Base-by-base conservation (phyloP, 1,140 invertebrate species). In the Panagrolaimus sp. region DNA sequence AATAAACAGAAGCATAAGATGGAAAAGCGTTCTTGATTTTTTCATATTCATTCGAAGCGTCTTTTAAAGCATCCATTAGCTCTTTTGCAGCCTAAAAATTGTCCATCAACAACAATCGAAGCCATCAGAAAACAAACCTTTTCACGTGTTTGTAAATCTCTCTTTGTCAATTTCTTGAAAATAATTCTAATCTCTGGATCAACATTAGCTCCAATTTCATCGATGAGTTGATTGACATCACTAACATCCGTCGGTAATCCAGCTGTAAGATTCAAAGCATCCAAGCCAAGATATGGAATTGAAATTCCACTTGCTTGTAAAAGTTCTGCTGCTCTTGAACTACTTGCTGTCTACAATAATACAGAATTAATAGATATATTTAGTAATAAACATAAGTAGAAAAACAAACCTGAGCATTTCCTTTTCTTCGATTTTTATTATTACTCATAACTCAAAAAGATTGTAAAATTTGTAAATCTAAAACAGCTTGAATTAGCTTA, bases 131-230 rank as follows among this genome's bases (percentile, higher is more conserved):
- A 68, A 9, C 13, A n/a, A n/a, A 77, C 74, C 64, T 75, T 75
- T 67, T 75, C 74, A 7, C 74, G 64, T 7, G 74, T 75, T 25
- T 62, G 38, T n/a, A 74, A 13, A 43, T 75, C 74, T 43, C 63
- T 62, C 62, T 75, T 75, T 16, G 64, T 45, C 16, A 77, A 45
- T 48, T 75, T 75, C 42, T 67, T 72, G 57, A 75, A 75, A 25
- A 75, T 43, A 23, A 75, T 71, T 8, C 70, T 64, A 27, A 77
- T 11, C 51, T 75, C 71, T 11, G 74, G 66, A 8, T 73, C 74
- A 14, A 75, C 62, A 63, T 77, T 44, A 8, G 43, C 65, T 38
- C 38, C 67, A 31, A 68, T 67, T 14, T 73, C 65, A 14, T 72
- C 71, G 5, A 63, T 47, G 27, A 20, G 38, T 9, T 63, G 14